Percentiles rank a stretch among this genome's conserved stretches.
These are phyloP conservation scores for Notolepis coatsorum DNA, from an alignment of 2,797 vertebrate genomes.

Conservation along the genomic window DNA sequence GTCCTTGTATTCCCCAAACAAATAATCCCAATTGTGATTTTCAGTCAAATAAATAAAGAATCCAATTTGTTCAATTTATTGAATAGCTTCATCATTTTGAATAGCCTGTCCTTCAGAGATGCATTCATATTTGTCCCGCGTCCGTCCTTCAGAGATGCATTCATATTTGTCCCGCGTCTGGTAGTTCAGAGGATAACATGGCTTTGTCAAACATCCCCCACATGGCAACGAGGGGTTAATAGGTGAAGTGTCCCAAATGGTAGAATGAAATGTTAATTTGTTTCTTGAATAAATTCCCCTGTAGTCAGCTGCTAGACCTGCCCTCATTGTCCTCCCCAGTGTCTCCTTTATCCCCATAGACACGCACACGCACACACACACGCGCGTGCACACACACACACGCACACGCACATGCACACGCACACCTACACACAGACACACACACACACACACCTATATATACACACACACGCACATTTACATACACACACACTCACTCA, in stretches of 20 bases:
- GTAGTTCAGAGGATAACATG: too few relatives aligned
- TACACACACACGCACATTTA: slow-evolving; percentile 27
- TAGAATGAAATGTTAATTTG: slow-evolving; percentile 77
- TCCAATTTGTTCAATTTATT: too few relatives aligned
- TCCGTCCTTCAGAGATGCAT: too few relatives aligned
- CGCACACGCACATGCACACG: slow-evolving; percentile 37
- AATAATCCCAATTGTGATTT: too few relatives aligned
- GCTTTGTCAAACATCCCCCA: too few relatives aligned
- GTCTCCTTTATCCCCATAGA: slow-evolving; percentile 60
- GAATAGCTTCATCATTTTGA: too few relatives aligned
- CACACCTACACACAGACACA: slow-evolving; percentile 11
- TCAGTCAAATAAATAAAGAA: too few relatives aligned
- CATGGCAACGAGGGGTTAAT: slow-evolving; percentile 41
- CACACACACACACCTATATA: slow-evolving; percentile 20
- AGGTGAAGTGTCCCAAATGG: slow-evolving; percentile 59
- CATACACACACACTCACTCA: slow-evolving; percentile 27
- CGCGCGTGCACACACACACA: not conserved
- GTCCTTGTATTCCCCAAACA: too few relatives aligned
- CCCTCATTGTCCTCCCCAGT: slow-evolving; percentile 69
- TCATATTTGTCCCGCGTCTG: too few relatives aligned
- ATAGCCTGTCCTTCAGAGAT: too few relatives aligned
- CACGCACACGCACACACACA: not conserved
- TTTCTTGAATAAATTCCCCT: slow-evolving; percentile 70
- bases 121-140: too few relatives aligned
- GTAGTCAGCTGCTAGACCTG: slow-evolving; percentile 74